phyloP scores from a whole-genome alignment of 2,113 vertebrate species.

The Taxidea taxus region DNA sequence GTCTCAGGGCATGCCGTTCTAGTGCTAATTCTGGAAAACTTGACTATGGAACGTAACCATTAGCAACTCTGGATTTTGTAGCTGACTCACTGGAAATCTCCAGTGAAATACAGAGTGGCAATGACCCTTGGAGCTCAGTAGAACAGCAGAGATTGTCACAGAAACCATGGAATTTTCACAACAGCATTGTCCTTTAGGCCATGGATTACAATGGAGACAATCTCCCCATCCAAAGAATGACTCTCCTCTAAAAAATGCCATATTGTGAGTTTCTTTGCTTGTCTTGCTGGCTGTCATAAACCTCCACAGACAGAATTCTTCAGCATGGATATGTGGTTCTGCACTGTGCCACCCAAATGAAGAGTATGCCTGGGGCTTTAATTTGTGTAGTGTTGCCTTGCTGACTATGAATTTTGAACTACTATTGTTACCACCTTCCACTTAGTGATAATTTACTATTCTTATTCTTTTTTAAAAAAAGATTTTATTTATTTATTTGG shows the following conservation, averaged over 20 bases:
- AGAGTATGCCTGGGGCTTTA: background rate
- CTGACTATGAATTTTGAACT: conserved; percentile 52
- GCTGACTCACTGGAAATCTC: conserved; percentile 8
- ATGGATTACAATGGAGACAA: background rate
- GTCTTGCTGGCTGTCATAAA: background rate
- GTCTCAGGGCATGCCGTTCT: background rate
- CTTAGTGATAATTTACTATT: conserved; percentile 58
- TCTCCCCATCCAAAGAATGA: background rate
- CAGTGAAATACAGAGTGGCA: background rate
- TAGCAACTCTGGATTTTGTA: conserved; percentile 7
- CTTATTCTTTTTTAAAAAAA: no score
- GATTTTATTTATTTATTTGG: no score
- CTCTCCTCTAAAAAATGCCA: background rate
- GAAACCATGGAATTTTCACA: background rate
- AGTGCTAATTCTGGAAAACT: background rate
- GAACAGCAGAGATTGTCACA: background rate
- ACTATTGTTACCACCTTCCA: conserved; percentile 32
- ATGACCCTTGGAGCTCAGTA: background rate
- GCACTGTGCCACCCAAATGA: background rate
- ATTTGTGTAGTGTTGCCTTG: background rate
- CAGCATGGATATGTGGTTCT: background rate
- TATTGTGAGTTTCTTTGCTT: background rate
- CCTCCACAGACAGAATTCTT: conserved; percentile 15
- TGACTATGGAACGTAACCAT: background rate
- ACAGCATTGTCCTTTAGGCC: background rate